phyloP scores from a whole-genome alignment of 1,140 invertebrate genomes.

The Bombus ignitus region DNA sequence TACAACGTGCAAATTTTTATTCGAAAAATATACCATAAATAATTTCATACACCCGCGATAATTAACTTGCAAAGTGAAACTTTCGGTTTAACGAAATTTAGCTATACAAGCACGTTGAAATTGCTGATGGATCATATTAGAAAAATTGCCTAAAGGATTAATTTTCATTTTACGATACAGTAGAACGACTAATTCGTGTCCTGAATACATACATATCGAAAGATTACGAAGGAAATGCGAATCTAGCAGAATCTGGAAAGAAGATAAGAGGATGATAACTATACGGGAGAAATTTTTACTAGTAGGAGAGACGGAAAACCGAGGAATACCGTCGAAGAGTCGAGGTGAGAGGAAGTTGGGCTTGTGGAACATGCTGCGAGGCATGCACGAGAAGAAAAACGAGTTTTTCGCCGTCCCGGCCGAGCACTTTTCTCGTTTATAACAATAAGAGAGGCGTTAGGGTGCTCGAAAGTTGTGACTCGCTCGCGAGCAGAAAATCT shows the following conservation, averaged over 20 bases:
- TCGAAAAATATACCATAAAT: no score
- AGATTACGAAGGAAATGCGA: not conserved
- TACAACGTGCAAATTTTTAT: no score
- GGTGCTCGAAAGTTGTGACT: slow-evolving; percentile 32
- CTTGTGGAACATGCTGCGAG: not conserved
- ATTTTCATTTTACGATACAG: not conserved
- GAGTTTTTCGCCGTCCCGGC: slow-evolving; percentile 16
- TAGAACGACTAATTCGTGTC: not conserved
- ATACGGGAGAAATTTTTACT: not conserved
- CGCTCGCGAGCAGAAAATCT: slow-evolving; percentile 16
- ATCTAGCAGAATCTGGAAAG: not conserved
- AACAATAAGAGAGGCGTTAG: slow-evolving; percentile 34
- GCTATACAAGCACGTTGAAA: no score
- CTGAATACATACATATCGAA: not conserved
- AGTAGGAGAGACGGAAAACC: not conserved
- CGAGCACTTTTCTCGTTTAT: slow-evolving; percentile 18
- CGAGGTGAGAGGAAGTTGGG: not conserved
- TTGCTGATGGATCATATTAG: no score
- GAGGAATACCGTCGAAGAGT: not conserved
- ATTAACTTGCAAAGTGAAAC: no score
- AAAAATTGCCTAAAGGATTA: no score
- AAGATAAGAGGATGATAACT: not conserved
- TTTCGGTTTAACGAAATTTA: no score
- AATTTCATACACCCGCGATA: no score
- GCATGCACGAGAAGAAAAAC: slow-evolving; percentile 19